These are phyloP conservation scores for Mus caroli DNA, from an alignment of 2,797 vertebrate species.

Conservation along the genomic window DNA sequence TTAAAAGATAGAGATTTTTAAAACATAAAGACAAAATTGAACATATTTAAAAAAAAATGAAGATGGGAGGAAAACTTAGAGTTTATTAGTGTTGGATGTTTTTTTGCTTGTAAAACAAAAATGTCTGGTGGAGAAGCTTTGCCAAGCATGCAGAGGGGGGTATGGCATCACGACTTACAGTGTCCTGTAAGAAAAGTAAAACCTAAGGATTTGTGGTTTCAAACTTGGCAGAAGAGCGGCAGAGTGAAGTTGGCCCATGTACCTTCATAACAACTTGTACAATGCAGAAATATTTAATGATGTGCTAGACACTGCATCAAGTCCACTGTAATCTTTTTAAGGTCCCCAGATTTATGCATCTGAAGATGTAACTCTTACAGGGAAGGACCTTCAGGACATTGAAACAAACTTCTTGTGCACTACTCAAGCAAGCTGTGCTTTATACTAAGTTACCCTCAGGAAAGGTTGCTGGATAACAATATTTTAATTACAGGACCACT, in stretches of 20 bases:
- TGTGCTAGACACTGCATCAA: slow-evolving; percentile 25
- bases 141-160: slow-evolving; percentile 73
- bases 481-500: slow-evolving; percentile 10
- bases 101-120: slow-evolving; percentile 83
- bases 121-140: slow-evolving; percentile 79
- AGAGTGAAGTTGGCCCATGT: slow-evolving; percentile 70
- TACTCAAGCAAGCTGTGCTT: not conserved
- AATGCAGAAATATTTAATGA: slow-evolving; percentile 71
- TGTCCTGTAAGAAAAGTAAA: slow-evolving; percentile 88
- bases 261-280: slow-evolving; percentile 75
- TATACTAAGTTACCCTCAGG: slow-evolving; percentile 7
- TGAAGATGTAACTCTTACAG: not conserved
- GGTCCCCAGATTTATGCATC: not conserved
- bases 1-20: slow-evolving; percentile 37
- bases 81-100: slow-evolving; percentile 80
- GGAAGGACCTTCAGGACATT: not conserved
- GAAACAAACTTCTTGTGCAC: not conserved
- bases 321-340: slow-evolving; percentile 3
- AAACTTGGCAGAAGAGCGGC: slow-evolving; percentile 77
- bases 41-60: slow-evolving; percentile 69
- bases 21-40: slow-evolving; percentile 62
- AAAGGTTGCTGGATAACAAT: not conserved
- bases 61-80: slow-evolving; percentile 68
- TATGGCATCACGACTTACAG: slow-evolving; percentile 73
- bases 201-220: slow-evolving; percentile 84